Conservation (phyloP, 2,797 vertebrate species). For the Oophaga sylvatica region DNA sequence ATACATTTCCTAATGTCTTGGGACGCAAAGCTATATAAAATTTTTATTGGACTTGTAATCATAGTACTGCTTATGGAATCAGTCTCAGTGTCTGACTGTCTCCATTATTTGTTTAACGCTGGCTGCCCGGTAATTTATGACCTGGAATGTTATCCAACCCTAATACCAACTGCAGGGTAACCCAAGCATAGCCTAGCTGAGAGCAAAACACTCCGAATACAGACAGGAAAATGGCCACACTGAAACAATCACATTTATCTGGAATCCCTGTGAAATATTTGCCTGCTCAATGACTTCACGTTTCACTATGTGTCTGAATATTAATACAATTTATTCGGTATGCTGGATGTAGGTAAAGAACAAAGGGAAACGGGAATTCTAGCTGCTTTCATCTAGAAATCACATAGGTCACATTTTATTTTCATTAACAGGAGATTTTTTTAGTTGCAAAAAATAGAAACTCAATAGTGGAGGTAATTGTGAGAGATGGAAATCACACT, state of each 20-base stretch:
- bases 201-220: constrained; percentile 47
- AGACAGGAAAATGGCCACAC: constrained; percentile 53
- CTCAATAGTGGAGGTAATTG: not conserved
- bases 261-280: constrained; percentile 39
- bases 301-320: not conserved
- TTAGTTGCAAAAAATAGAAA: not conserved
- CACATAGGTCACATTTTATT: not conserved
- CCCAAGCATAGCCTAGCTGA: constrained; percentile 53
- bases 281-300: constrained; percentile 13
- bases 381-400: not conserved
- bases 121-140: constrained; percentile 58
- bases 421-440: not conserved
- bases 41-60: constrained; percentile 59
- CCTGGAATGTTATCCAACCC: constrained; percentile 56
- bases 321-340: not conserved
- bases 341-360: not conserved
- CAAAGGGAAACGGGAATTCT: not conserved
- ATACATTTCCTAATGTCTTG: constrained; percentile 56
- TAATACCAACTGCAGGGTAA: constrained; percentile 57
- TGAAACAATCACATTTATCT: constrained; percentile 50
- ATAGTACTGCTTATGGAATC: constrained; percentile 58
- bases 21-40: constrained; percentile 56
- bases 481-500: not conserved
- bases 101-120: constrained; percentile 60
- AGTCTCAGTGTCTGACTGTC: constrained; percentile 58